Conservation (phyloP, 2,797 vertebrate species). For the Masticophis lateralis region DNA sequence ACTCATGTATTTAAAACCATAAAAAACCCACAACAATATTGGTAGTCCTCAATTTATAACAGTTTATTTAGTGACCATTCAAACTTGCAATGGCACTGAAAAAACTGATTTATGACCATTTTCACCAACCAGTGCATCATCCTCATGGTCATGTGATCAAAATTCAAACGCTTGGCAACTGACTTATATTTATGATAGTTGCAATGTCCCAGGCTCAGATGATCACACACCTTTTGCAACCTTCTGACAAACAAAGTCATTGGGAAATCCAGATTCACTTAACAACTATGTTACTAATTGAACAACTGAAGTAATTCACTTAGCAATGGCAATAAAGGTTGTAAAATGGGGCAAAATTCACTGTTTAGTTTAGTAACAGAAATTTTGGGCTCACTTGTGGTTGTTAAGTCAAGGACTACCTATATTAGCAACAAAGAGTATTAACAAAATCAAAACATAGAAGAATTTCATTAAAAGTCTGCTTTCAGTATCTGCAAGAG, state of each 20-base stretch:
- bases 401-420: background rate
- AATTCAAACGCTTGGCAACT: no score
- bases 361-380: background rate
- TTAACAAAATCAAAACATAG: background rate
- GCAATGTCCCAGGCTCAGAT: no score
- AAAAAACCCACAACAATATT: background rate
- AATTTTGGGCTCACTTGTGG: background rate
- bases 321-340: background rate
- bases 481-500: background rate
- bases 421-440: background rate
- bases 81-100: no score
- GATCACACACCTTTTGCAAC: no score
- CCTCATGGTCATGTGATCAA: no score
- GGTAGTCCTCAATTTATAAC: background rate
- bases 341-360: background rate
- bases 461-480: background rate
- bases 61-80: no score
- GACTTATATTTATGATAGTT: no score
- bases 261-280: no score
- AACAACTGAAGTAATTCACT: background rate
- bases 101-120: no score
- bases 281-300: no score
- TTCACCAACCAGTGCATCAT: no score
- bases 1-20: background rate
- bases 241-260: no score